A percentile compares a stretch with the other conserved stretches of the same genome.
phyloP scores from a whole-genome alignment of 2,888 invertebrate species.

The Leptopilina syphax region DNA sequence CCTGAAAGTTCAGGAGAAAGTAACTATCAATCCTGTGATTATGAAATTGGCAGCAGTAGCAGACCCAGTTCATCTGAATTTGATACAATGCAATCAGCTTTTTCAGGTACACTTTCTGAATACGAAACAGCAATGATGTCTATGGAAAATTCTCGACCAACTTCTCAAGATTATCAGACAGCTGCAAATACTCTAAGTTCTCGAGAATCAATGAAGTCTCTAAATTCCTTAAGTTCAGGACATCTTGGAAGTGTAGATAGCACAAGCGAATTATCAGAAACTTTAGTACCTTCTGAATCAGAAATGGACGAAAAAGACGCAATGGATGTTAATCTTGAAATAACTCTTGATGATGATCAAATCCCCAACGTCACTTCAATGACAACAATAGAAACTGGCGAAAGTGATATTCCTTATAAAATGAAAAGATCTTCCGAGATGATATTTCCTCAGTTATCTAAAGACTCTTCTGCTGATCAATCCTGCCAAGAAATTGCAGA shows the following conservation, averaged over 20 bases:
- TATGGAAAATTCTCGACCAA: conserved; percentile 85
- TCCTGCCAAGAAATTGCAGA: conserved; percentile 65
- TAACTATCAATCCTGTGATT: conserved; percentile 92
- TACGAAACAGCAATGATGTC: conserved; percentile 92
- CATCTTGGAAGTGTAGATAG: conserved; percentile 91
- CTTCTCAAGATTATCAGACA: conserved; percentile 91
- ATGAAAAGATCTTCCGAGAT: conserved; percentile 95
- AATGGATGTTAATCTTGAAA: conserved; percentile 79
- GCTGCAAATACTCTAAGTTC: conserved; percentile 93
- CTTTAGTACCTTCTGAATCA: conserved; percentile 92
- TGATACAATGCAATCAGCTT: conserved; percentile 82
- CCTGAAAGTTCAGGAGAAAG: conserved; percentile 91
- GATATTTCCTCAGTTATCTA: conserved; percentile 86
- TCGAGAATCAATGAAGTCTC: conserved; percentile 92
- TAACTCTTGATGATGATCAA: conserved; percentile 73
- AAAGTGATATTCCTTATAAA: conserved; percentile 72
- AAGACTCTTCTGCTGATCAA: conserved; percentile 69
- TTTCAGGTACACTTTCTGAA: conserved; percentile 87
- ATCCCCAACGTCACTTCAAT: conserved; percentile 49
- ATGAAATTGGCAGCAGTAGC: conserved; percentile 84
- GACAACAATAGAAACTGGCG: conserved; percentile 77
- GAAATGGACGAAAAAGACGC: conserved; percentile 85
- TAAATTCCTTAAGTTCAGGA: conserved; percentile 93
- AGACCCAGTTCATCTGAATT: conserved; percentile 92
- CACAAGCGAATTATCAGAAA: conserved; percentile 93